Base-by-base conservation (phyloP, 1,140 invertebrate genomes). In the Pristionchus pacificus region DNA sequence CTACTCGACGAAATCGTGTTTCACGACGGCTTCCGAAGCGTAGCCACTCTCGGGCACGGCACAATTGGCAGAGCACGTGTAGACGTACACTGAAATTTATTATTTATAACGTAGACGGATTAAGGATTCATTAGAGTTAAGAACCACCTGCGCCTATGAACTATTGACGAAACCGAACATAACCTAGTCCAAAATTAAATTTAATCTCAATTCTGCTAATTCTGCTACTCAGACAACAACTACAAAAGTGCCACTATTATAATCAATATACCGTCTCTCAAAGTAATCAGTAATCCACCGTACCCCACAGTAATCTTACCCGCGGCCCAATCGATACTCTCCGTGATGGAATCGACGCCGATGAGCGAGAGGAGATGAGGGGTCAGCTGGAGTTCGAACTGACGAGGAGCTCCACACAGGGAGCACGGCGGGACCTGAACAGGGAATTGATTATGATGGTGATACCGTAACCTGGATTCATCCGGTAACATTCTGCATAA, bases 351-450 rank as follows among this genome's bases (percentile, higher is more conserved):
- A 67, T 91, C 89, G 64, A 91, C 88, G 68, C 89, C 87, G 55
- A 86, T 74, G 0, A 93, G 84, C 75, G 89, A 88, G 28, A 97
- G 83, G 60, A 95, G 85, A 85, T 96, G 93, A 0, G 95, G 94
- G 90, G 96, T 92, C 68, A 92, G 90, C 87, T 94, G 92, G 87
- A 95, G 95, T 86, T 97, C 94, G 88, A 94, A 97, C 76, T 90
- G 87, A 75, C 93, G 88, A 71, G 88, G 85, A 24, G 87, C 86
- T 69, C 88, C 88, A 86, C 94, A 97, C 70, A 88, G 82, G 63
- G 87, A 84, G 85, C 93, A 97, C 28, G 87, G 85, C 28, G 93
- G 91, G 79, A 93, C 86, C 32, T 89, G 82, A 66, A 86, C 66
- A 3, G 78, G 74, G 30, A 58, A 25, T 6, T 63, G 19, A 10